These are phyloP conservation scores for Charina bottae DNA, from an alignment of 2,113 vertebrate genomes.

Conservation along the genomic window DNA sequence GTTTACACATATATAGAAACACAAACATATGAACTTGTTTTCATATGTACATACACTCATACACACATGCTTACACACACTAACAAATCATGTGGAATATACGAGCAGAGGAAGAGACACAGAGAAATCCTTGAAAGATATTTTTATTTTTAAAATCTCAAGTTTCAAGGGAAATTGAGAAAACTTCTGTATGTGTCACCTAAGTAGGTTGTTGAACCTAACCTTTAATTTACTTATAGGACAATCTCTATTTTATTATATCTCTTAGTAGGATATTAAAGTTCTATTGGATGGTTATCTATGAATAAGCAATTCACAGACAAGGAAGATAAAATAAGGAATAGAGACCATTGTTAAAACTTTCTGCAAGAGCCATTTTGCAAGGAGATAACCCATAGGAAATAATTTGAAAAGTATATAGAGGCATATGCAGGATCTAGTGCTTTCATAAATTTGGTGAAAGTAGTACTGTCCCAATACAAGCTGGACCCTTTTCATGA, in stretches of 20 bases:
- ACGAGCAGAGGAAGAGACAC: neutral
- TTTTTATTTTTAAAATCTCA: neutral
- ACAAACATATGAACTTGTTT: too few relatives aligned
- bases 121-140: neutral
- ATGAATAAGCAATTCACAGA: slow-evolving; percentile 24
- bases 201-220: neutral
- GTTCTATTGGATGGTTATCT: slow-evolving; percentile 8
- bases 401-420: neutral
- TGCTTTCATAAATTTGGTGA: too few relatives aligned
- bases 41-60: neutral
- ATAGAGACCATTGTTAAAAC: neutral
- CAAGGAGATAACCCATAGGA: neutral
- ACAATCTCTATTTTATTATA: neutral
- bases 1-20: neutral
- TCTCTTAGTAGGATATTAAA: neutral
- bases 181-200: neutral
- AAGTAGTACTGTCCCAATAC: too few relatives aligned
- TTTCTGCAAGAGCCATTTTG: neutral
- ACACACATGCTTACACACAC: neutral
- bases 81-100: neutral
- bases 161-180: neutral
- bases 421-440: too few relatives aligned
- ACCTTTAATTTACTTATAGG: neutral
- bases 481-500: too few relatives aligned
- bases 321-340: neutral